phyloP scores from a whole-genome alignment of 2,888 invertebrate genomes.

The Dasypogon diadema region DNA sequence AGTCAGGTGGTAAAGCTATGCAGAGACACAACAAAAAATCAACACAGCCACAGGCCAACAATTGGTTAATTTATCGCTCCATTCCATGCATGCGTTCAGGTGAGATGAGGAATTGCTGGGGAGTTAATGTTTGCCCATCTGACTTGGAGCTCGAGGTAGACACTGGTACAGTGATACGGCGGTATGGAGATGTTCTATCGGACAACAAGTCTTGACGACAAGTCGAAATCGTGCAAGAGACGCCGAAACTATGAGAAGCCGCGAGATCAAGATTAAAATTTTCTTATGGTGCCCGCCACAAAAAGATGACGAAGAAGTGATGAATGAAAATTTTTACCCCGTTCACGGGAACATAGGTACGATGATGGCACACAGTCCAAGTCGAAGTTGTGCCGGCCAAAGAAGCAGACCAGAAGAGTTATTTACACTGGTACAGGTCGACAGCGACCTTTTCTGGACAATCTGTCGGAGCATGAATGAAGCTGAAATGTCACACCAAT shows the following conservation, averaged over 20 bases:
- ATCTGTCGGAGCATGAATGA: constrained; percentile 50
- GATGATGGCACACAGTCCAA: constrained; percentile 8
- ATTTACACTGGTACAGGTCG: constrained; percentile 4
- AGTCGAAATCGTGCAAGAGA: constrained; percentile 33
- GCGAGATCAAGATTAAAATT: constrained; percentile 53
- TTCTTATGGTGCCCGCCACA: constrained; percentile 50
- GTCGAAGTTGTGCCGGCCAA: neutral
- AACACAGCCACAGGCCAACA: constrained; percentile 45
- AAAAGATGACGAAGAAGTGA: constrained; percentile 53
- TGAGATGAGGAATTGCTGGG: constrained; percentile 23
- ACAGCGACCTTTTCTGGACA: constrained; percentile 24
- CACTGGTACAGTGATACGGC: neutral
- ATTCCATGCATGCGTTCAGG: constrained; percentile 35
- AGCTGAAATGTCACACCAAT: constrained; percentile 53
- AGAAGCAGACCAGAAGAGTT: constrained; percentile 5
- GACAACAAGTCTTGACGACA: neutral
- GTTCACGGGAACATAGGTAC: neutral
- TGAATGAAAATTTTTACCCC: constrained; percentile 52
- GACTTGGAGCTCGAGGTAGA: neutral
- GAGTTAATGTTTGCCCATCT: constrained; percentile 31
- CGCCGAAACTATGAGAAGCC: constrained; percentile 46
- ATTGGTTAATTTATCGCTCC: constrained; percentile 53
- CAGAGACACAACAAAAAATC: constrained; percentile 10
- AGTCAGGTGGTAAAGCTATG: constrained; percentile 33
- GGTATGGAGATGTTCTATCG: constrained; percentile 2